Evolutionary conservation across 2,113 vertebrate genomes (phyloP).

Genomic region (Raphicerus campestris): DNA sequence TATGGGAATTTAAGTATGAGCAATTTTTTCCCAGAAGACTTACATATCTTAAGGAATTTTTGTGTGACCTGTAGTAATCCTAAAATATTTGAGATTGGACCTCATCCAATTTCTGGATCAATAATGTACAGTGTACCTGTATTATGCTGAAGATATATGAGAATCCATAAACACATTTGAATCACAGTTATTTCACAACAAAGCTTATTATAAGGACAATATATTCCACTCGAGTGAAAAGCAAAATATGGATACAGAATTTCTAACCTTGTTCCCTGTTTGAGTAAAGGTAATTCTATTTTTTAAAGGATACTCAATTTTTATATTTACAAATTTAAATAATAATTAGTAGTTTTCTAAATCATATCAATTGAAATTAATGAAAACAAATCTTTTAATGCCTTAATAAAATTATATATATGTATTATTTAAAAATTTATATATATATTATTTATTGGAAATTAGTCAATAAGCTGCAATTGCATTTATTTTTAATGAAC

Average conservation of each 20-base stretch:
- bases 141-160: background rate
- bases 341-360: background rate
- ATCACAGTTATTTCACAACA: constrained; percentile 3
- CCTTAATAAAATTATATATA: background rate
- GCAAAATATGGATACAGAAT: background rate
- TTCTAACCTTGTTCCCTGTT: background rate
- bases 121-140: background rate
- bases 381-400: background rate
- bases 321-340: background rate
- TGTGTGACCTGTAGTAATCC: background rate
- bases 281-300: background rate
- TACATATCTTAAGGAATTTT: background rate
- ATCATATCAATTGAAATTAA: background rate
- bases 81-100: constrained; percentile 45
- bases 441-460: background rate
- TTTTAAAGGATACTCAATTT: background rate
- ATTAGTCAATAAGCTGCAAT: background rate
- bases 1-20: background rate
- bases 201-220: background rate
- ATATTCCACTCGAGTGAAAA: background rate
- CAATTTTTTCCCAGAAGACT: constrained; percentile 27
- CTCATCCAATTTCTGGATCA: background rate
- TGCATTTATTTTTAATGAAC: background rate
- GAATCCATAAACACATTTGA: background rate
- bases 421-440: background rate